These are phyloP conservation scores for Hesperophylax magnus DNA, from an alignment of 1,140 invertebrate species.

Conservation along the genomic window DNA sequence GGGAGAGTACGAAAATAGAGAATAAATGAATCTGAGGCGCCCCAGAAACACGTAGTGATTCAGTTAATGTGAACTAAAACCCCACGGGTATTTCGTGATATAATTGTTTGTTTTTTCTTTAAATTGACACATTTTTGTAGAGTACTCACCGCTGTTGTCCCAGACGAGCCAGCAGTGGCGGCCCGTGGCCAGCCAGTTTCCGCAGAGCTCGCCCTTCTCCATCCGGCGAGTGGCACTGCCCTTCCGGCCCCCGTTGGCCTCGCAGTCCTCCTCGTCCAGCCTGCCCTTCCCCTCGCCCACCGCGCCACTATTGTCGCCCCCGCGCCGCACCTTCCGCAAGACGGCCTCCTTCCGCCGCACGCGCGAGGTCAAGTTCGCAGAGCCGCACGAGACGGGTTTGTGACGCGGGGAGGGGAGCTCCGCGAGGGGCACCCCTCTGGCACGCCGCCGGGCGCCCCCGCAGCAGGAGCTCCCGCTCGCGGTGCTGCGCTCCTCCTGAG, in stretches of 20 bases:
- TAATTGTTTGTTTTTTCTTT: no score
- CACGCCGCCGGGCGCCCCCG: slow-evolving; percentile 62
- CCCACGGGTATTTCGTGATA: background rate
- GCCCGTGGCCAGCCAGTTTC: slow-evolving; percentile 76
- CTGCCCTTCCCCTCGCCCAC: slow-evolving; percentile 60
- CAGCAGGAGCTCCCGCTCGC: slow-evolving; percentile 41
- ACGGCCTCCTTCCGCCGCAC: slow-evolving; percentile 64
- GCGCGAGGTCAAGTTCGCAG: slow-evolving; percentile 73
- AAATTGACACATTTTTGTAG: slow-evolving; percentile 13
- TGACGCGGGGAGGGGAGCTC: slow-evolving; percentile 60
- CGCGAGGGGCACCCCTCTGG: slow-evolving; percentile 61
- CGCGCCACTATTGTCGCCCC: slow-evolving; percentile 59
- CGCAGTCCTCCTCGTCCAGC: slow-evolving; percentile 65
- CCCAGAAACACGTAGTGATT: no score
- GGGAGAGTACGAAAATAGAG: no score
- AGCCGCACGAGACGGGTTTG: slow-evolving; percentile 59
- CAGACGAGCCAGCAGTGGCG: slow-evolving; percentile 72
- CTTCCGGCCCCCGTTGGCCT: slow-evolving; percentile 60
- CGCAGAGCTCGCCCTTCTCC: slow-evolving; percentile 73
- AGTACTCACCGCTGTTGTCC: slow-evolving; percentile 60
- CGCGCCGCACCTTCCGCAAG: slow-evolving; percentile 61
- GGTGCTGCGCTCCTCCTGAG: slow-evolving; percentile 46
- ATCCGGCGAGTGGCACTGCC: slow-evolving; percentile 55
- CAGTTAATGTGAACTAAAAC: background rate
- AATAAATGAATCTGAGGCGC: no score